phyloP scores from a whole-genome alignment of 2,888 invertebrate species.

The Barypeithes pellucidus region DNA sequence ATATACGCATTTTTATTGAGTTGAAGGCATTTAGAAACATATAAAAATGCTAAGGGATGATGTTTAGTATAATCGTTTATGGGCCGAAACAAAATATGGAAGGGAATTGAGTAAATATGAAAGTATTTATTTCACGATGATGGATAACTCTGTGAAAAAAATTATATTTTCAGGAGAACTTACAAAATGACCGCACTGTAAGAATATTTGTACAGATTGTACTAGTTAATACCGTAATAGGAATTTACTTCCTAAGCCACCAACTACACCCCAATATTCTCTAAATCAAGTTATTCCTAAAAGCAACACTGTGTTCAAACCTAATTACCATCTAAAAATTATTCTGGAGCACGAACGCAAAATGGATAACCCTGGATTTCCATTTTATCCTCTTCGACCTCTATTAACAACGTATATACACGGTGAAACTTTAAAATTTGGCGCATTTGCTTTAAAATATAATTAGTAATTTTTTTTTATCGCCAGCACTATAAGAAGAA shows the following conservation, averaged over 20 bases:
- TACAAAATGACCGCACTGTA: too few species aligned
- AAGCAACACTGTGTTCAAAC: conserved; percentile 11
- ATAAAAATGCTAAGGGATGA: conserved; percentile 30
- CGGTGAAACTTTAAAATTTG: background rate
- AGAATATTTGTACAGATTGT: too few species aligned
- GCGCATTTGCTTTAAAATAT: too few species aligned
- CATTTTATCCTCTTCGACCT: conserved; percentile 24
- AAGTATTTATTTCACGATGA: background rate
- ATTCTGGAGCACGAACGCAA: conserved; percentile 22
- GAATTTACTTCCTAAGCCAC: background rate
- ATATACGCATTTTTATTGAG: conserved; percentile 42
- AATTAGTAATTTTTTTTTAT: too few species aligned
- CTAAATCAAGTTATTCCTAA: conserved; percentile 21
- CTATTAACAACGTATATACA: conserved; percentile 5
- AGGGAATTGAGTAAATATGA: conserved; percentile 12
- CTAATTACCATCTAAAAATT: conserved; percentile 28
- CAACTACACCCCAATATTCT: background rate
- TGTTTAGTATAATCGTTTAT: conserved; percentile 35
- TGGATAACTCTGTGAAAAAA: background rate
- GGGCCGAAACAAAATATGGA: conserved; percentile 20
- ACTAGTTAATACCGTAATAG: background rate
- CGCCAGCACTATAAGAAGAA: too few species aligned
- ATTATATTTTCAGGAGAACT: background rate
- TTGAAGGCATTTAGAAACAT: conserved; percentile 31
- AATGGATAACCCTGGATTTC: conserved; percentile 23